Base-by-base conservation (phyloP, 2,888 invertebrate genomes). In the Eucriotettix oculatus region DNA sequence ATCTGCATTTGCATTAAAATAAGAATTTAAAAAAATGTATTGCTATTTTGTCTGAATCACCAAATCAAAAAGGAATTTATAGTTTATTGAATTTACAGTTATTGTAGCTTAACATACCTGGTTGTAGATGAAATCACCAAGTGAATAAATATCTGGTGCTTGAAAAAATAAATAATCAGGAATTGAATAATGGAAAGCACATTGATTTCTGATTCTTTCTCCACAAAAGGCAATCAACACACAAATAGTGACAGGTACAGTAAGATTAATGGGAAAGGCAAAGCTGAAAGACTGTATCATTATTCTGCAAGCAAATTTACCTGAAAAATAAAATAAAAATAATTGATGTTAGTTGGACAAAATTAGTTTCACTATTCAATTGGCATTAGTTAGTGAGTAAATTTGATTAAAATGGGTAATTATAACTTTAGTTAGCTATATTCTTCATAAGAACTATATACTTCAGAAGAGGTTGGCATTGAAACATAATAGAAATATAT, bases 211-310 rank as follows among this genome's bases (percentile, higher is more conserved):
- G 64, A 86, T 86, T 64, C 93, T 82, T 43, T 94, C 78, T 54
- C 94, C 93, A 68, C 95, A 95, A 7, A 88, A 87, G 11, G 90
- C 86, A 65, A 94, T 91, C 66, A 95, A 76, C 58, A 93, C 72
- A 9, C 92, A 91, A 29, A 96, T 88, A 1, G 90, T 85, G 14
- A 94, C 80, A 0, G 97, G 97, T 60, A 95, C 90, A 0, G 93
- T 89, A 64, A 98, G 80, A 73, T 91, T 92, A 10, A 98, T 88
- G 0, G 98, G 97, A 67, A 98, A 90, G 0, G 98, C 95, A 71
- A 95, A 97, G 71, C 96, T 94, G 78, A 96, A 93, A 29, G 94
- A 90, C 78, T 98, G 98, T 66, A 98, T 96, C 68, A 94, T 83
- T 69, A 96, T 94, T 76, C 95, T 95, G 76, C 96, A 95, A 5